Conservation (phyloP, 2,797 vertebrate genomes). For the Todus mexicanus region DNA sequence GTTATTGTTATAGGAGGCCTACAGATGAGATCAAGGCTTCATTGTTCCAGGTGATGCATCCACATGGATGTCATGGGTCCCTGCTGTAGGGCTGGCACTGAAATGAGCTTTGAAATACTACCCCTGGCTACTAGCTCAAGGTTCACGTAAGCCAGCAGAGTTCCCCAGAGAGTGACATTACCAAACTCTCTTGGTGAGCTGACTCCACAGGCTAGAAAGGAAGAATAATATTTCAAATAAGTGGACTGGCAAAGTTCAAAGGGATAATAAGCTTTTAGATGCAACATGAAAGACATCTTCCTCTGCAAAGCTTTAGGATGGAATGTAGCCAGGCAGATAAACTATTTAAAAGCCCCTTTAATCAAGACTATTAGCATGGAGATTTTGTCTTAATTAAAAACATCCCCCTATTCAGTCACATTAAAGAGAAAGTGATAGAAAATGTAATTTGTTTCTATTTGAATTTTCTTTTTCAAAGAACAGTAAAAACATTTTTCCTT, state of each 20-base stretch:
- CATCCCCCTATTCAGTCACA: background rate
- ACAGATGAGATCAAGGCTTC: background rate
- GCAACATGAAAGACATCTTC: conserved; percentile 40
- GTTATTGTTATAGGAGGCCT: background rate
- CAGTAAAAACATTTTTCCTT: background rate
- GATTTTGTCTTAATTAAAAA: conserved; percentile 46
- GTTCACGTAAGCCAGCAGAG: background rate
- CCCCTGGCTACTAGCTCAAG: background rate
- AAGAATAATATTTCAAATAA: conserved; percentile 34
- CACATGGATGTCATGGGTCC: rapidly evolving
- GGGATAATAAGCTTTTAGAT: conserved; percentile 43
- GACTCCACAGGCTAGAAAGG: background rate
- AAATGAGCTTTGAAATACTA: background rate
- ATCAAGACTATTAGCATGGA: conserved; percentile 39
- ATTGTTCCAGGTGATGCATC: background rate
- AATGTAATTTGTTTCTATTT: background rate
- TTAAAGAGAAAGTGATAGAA: conserved; percentile 13
- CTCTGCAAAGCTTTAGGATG: background rate
- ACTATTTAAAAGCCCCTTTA: conserved; percentile 38
- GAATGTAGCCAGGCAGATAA: conserved; percentile 8
- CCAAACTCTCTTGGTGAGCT: background rate
- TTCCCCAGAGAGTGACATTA: background rate
- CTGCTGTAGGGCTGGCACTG: background rate
- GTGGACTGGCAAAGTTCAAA: conserved; percentile 43
- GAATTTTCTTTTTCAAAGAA: background rate